Conservation (phyloP, 2,888 invertebrate genomes). For the Euphydryas editha region DNA sequence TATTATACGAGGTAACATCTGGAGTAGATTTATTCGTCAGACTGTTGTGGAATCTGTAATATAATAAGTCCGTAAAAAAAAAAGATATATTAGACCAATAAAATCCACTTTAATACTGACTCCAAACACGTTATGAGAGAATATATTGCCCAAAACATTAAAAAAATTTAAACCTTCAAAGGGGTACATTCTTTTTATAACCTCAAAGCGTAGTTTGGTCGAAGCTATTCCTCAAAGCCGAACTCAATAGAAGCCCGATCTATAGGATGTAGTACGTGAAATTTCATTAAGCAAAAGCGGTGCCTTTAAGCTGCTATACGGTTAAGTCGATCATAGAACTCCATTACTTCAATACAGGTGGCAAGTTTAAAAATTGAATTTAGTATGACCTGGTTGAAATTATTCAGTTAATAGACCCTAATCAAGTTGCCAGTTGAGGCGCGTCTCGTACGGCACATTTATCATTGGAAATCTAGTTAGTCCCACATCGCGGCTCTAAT, state of each 20-base stretch:
- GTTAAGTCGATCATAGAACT: constrained; percentile 17
- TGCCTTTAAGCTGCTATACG: constrained; percentile 28
- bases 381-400: constrained; percentile 60
- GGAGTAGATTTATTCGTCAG: no score
- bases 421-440: constrained; percentile 54
- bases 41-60: no score
- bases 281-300: constrained; percentile 40
- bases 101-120: neutral
- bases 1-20: no score
- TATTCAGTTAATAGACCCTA: constrained; percentile 64
- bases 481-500: constrained; percentile 29
- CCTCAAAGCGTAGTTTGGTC: constrained; percentile 39
- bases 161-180: constrained; percentile 34
- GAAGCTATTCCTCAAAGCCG: constrained; percentile 40
- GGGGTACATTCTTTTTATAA: constrained; percentile 37
- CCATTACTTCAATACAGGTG: constrained; percentile 32
- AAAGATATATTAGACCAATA: neutral
- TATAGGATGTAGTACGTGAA: constrained; percentile 39
- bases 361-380: constrained; percentile 59
- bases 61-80: neutral
- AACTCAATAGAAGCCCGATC: constrained; percentile 38
- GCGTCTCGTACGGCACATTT: constrained; percentile 42
- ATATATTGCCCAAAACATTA: constrained; percentile 5
- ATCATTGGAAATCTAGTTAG: constrained; percentile 46
- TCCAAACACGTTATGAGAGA: neutral